These are phyloP conservation scores for Phoeniculus purpureus DNA, from an alignment of 2,797 vertebrate species.

Conservation along the genomic window DNA sequence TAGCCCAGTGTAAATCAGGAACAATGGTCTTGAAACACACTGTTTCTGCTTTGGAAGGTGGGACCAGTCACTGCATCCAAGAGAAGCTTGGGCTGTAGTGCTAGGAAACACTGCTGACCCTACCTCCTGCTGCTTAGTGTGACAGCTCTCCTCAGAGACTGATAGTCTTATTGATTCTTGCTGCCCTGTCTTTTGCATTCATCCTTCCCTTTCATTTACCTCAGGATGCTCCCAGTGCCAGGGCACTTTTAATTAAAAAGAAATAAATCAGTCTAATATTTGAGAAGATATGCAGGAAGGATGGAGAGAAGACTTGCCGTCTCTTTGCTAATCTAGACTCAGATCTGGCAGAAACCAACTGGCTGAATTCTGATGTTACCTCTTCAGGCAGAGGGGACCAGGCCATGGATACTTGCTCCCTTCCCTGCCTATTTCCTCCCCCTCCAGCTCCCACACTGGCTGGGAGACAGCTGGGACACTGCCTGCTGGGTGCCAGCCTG, in stretches of 20 bases:
- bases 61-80: accelerated
- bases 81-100: background rate
- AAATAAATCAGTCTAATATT: background rate
- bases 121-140: background rate
- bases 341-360: background rate
- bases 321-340: background rate
- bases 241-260: background rate
- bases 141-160: background rate
- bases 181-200: background rate
- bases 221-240: background rate
- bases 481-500: slow-evolving; percentile 25
- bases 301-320: background rate
- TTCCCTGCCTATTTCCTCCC: background rate
- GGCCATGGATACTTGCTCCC: accelerated
- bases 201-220: background rate
- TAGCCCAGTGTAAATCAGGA: background rate
- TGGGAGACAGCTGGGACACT: background rate
- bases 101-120: background rate
- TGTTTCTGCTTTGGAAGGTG: background rate
- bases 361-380: background rate
- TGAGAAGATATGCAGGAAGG: background rate
- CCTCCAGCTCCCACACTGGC: background rate
- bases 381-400: background rate
- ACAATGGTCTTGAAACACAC: background rate
- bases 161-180: background rate